These are phyloP conservation scores for Flexamia atlantica DNA, from an alignment of 2,888 invertebrate species.

Conservation along the genomic window DNA sequence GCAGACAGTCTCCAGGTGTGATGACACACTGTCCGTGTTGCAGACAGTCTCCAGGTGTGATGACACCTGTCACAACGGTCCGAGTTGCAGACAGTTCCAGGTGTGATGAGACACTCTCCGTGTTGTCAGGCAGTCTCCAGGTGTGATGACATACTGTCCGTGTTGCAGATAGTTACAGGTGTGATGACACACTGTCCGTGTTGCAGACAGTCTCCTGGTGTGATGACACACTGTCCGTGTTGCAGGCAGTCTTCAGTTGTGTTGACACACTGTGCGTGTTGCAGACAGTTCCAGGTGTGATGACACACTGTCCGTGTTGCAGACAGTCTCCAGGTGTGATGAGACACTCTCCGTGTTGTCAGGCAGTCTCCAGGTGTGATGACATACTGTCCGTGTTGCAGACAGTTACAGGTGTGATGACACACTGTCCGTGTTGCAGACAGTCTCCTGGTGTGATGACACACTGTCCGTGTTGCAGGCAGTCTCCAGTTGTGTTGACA, in stretches of 20 bases:
- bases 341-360: too few relatives aligned
- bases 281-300: constrained; percentile 76
- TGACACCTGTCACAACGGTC: background rate
- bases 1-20: background rate
- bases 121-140: constrained; percentile 70
- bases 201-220: constrained; percentile 72
- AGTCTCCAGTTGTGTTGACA: background rate
- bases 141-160: constrained; percentile 82
- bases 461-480: background rate
- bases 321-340: background rate
- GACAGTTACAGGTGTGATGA: background rate
- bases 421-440: background rate
- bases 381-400: background rate
- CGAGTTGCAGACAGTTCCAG: constrained; percentile 71
- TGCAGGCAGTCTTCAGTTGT: background rate
- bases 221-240: background rate
- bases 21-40: constrained; percentile 36
- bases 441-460: background rate
- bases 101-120: constrained; percentile 81
- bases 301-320: constrained; percentile 81
- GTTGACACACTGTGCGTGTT: background rate
- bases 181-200: constrained; percentile 85
- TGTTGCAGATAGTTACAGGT: constrained; percentile 72
- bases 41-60: constrained; percentile 28
- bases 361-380: background rate